Percentiles rank a stretch among this genome's conserved stretches.
Conservation (phyloP, 1,140 invertebrate genomes). For the Lepidurus couesii region DNA sequence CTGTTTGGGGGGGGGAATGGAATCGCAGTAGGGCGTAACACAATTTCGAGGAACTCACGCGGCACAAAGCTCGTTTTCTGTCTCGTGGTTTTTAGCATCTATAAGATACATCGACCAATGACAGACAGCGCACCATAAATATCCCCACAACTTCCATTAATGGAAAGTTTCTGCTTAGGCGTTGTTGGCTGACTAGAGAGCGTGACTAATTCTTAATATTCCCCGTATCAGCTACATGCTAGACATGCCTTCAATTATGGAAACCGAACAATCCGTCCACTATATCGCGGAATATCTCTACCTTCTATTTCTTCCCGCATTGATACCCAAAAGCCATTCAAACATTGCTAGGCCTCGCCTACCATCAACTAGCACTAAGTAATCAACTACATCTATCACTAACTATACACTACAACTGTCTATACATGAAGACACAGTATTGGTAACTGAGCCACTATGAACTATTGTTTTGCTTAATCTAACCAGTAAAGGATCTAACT, state of each 20-base stretch:
- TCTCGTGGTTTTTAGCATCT: too few species aligned
- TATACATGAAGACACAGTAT: too few species aligned
- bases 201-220: conserved; percentile 15
- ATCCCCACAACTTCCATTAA: not conserved
- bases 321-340: too few species aligned
- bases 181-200: conserved; percentile 1
- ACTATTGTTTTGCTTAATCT: too few species aligned
- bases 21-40: not conserved
- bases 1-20: not conserved
- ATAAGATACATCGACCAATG: not conserved
- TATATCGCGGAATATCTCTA: not conserved
- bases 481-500: too few species aligned
- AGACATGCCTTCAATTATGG: conserved; percentile 12
- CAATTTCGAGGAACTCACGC: not conserved
- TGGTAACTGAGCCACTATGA: too few species aligned
- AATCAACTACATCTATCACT: too few species aligned
- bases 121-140: conserved; percentile 14
- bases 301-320: not conserved
- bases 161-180: not conserved
- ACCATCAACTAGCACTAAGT: too few species aligned
- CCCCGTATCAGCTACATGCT: not conserved
- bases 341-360: too few species aligned
- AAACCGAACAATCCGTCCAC: not conserved
- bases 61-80: not conserved
- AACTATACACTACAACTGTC: too few species aligned